Evolutionary conservation across 1,140 invertebrate genomes (phyloP).

Genomic region (Asobara japonica): DNA sequence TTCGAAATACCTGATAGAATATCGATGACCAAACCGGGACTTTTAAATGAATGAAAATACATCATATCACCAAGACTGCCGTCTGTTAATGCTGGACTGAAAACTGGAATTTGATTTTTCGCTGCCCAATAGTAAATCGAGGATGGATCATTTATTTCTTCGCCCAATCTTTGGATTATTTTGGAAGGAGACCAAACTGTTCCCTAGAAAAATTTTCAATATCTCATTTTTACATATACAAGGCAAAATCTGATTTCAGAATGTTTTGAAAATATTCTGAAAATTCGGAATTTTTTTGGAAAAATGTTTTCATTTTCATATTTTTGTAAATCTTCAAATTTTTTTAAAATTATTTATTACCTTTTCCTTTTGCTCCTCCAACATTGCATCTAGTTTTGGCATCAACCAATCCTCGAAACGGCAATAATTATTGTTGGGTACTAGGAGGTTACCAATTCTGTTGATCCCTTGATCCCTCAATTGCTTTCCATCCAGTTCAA

Average conservation of each 20-base stretch:
- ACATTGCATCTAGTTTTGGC: constrained; percentile 92
- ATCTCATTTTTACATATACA: neutral
- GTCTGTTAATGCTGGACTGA: constrained; percentile 97
- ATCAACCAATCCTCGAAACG: constrained; percentile 98
- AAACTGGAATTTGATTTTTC: constrained; percentile 97
- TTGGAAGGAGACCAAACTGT: constrained; percentile 94
- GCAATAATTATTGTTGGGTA: constrained; percentile 99
- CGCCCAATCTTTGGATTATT: constrained; percentile 84
- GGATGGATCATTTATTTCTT: constrained; percentile 89
- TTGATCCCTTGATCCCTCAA: constrained; percentile 93
- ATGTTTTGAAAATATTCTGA: neutral
- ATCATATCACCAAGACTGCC: constrained; percentile 99
- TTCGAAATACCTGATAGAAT: constrained; percentile 86
- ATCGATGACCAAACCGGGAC: constrained; percentile 92
- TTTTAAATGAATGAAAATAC: constrained; percentile 96
- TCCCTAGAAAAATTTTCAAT: constrained; percentile 56
- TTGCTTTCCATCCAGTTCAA: constrained; percentile 81
- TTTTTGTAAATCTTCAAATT: constrained; percentile 18
- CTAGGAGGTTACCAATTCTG: constrained; percentile 96
- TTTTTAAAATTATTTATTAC: constrained; percentile 49
- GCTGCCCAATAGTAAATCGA: constrained; percentile 99
- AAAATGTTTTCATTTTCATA: constrained; percentile 11
- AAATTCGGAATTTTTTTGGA: constrained; percentile 43
- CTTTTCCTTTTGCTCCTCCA: constrained; percentile 85
- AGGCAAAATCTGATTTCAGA: neutral